Evolutionary conservation across 1,140 invertebrate species (phyloP), one percentile per base, ranked within the genome.

Genomic region (Cydia fagiglandana): DNA sequence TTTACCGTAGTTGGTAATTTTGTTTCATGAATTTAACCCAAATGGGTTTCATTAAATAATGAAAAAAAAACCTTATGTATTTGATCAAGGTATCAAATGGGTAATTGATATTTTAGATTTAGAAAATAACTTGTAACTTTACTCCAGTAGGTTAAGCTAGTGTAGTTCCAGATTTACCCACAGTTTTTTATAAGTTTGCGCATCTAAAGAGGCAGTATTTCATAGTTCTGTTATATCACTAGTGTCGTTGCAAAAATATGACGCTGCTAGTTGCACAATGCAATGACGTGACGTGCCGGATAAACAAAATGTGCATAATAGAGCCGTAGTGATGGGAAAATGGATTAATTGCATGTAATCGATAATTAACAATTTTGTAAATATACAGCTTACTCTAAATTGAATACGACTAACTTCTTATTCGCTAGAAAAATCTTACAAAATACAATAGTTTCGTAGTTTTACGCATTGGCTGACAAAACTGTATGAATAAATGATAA

Each of bases 141-240:
- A n/a, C n/a, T n/a, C 50, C 15, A 53, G 15, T 53, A 53, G 15
- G 45, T 10, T 28, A 53, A 17, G 5, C 5, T 53, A 53, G 53
- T 15, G 34, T 68, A 68, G 30, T 68, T 34, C 13, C 4, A 70
- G 0, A 38, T 70, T 41, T 70, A 41, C 15, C 66, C 34, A 45
- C 34, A 24, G 20, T 3, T 24, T 61, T 50, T 61, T 34, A 15
- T 68, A 68, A 68, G 64, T 68, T 68, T 68, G 64, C n/a, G 28
- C 12, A 20, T 13, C 1, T 38, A 70, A 41, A 45, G 66, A 73
- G 20, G 45, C 47, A 24, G 73, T 73, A 73, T 50, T 53, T 73
- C 73, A 73, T 73, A 73, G 66, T 70, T 66, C 4, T 47, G 45
- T 73, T 73, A 73, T 73, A 45, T 73, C 73, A 73, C 73, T 24